Evolutionary conservation across 2,888 invertebrate genomes (phyloP), one percentile per base, ranked within the genome.

Genomic region (Caenorhabditis wallacei): DNA sequence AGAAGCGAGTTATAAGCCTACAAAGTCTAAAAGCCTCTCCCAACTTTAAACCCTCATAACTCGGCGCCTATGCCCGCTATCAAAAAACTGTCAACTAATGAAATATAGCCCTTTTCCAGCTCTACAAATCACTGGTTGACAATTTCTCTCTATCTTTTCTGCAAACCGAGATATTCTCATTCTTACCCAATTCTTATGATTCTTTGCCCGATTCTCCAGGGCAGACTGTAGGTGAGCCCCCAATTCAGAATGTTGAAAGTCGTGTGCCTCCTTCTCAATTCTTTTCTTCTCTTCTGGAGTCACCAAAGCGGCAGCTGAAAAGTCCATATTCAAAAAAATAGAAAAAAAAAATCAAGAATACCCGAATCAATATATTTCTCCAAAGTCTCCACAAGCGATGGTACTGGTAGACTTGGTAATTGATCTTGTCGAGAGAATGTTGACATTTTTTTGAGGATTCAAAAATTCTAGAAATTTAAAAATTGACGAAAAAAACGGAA

Each of bases 111-210:
- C 16, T 18, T 20, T 37, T 5, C 30, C 3, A 30, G 30, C 30
- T 30, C 3, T 5, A 30, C 30, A 30, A 5, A 5, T 30, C 8
- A 30, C 30, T 30, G 8, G 8, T 30, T 30, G 30, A 30, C 30
- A 30, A 30, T 8, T 30, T 30, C 8, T 30, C 8, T 30, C 4
- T 30, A 30, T 30, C 30, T 30, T 8, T 8, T 30, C 4, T 30
- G 30, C 4, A 30, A 30, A 30, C 8, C 30, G 18, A 48, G 18
- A 48, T 48, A 48, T 48, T 18, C 13, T 8, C 18, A n/a, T 7
- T 13, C 84, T 40, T 46, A 88, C 88, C 88, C 88, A 88, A 69
- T 87, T 88, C 56, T 82, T 82, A 54, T 82, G 74, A 40, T 75
- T 76, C 35, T 56, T 63, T 0, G 86, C 81, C 16, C 83, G 54